phyloP scores from a whole-genome alignment of 2,113 vertebrate species.

The Triplophysa siluroides region DNA sequence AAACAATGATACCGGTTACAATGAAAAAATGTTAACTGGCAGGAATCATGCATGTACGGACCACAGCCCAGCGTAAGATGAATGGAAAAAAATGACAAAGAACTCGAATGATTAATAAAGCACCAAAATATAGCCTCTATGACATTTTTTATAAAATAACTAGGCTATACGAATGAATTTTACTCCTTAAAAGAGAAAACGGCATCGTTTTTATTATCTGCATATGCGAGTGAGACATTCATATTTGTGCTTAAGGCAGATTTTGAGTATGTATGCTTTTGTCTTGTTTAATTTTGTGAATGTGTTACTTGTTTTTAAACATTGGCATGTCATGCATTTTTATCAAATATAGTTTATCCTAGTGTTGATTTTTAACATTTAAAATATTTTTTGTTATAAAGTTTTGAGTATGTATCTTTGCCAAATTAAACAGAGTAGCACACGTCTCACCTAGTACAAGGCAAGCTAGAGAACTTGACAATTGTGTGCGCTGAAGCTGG shows the following conservation, averaged over 20 bases:
- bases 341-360: neutral
- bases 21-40: neutral
- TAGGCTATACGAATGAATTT: too few relatives aligned
- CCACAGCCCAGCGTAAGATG: too few relatives aligned
- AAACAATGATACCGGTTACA: neutral
- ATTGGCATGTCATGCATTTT: neutral
- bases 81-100: neutral
- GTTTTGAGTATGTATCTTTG: neutral
- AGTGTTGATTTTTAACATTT: neutral
- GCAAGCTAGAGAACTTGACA: conserved; percentile 24
- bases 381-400: too few relatives aligned
- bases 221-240: neutral
- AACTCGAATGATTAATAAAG: too few relatives aligned
- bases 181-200: neutral
- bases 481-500: conserved; percentile 9
- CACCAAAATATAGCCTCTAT: too few relatives aligned
- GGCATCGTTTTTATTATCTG: too few relatives aligned
- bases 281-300: neutral
- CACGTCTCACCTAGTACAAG: conserved; percentile 20
- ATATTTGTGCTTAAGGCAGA: neutral
- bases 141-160: too few relatives aligned
- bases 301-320: neutral
- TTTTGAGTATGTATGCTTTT: neutral
- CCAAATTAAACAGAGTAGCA: conserved; percentile 16
- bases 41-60: too few relatives aligned